Base-by-base conservation (phyloP, 2,888 invertebrate species). In the Deilephila porcellus region DNA sequence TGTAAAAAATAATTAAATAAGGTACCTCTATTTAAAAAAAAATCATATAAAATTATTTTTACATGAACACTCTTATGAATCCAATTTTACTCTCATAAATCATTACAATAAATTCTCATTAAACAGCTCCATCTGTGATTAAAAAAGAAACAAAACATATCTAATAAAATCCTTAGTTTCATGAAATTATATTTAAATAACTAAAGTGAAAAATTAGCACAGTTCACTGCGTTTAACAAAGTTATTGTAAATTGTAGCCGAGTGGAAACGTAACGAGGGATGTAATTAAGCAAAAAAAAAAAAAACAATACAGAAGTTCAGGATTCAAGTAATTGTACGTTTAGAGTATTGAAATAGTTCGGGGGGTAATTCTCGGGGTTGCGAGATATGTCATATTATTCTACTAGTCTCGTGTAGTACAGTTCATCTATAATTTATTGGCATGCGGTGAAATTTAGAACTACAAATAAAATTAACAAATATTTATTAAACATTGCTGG, bases 181-280 rank as follows among this genome's bases (percentile, higher is more conserved):
- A 5, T 25, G 67, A 64, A 64, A 52, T 52, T 3, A 52, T 45
- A 67, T 37, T 60, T 20, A 37, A 67, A 56, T 56, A n/a, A 67
- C 67, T 67, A 29, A 20, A 25, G 74, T 74, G 75, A 76, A 74
- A 77, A 77, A 80, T 73, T 74, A 74, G 74, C 73, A 78, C 77
- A 76, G 77, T 81, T 78, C 70, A 70, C 74, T 60, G 70, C 70
- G 71, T 52, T 25, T 52, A 52, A 52, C 45, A 52, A 14, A 52
- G 45, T 52, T 52, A 67, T 67, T 67, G 25, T 67, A 67, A 37
- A 45, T 45, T 64, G n/a, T 14, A 52, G 67, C 67, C 52, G 25
- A 1, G 25, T 20, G 60, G 25, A 72, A 53, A 56, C 25, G 72
- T 53, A 63, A 32, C n/a, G 60, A 72, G 72, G 19, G n/a, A 62